Evolutionary conservation across 2,797 vertebrate species (phyloP), one percentile per base, ranked within the genome.

Genomic region (Orestias chungarensis): DNA sequence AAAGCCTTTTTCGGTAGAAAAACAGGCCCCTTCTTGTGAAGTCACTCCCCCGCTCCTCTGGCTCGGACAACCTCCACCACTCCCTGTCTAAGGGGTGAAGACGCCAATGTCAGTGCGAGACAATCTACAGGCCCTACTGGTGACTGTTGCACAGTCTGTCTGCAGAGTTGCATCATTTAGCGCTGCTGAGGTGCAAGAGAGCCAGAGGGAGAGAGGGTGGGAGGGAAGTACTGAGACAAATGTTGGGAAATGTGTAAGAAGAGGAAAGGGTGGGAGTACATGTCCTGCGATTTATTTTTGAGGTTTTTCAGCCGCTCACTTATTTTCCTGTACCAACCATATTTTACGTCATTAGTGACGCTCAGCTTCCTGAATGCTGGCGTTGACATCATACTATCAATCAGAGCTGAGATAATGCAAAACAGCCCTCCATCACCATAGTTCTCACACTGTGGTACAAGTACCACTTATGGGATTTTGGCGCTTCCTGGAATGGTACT

Each of bases 81-180:
- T 81, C 83, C 82, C 82, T 73, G 80, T 67, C 66, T 87, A 88
- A 89, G 83, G 82, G 87, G 68, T 52, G 50, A 75, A 86, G 89
- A 90, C 90, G 82, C 85, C 85, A 87, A 80, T 81, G 85, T 89
- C 82, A 83, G 79, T 11, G 70, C 4, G 40, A 81, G 85, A 89
- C 71, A 79, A 82, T 50, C 75, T 84, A 71, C 85, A 81, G 85
- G 64, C 82, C 79, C 78, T 15, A 79, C 79, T 82, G 80, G 85
- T 83, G 81, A 82, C 67, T 76, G 82, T 92, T 91, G 86, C 91
- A 91, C 81, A 64, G 80, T 79, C 18, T 68, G 73, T 70, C 75
- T 66, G 83, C 81, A 85, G 74, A 88, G 85, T 92, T 91, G 86
- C 90, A 91, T 92, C 91, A 92, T 81, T 87, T 84, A 72, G 79